These are phyloP conservation scores for mouse (Mus musculus) DNA, from an alignment of 2,113 vertebrate genomes.

Conservation along the genomic window DNA sequence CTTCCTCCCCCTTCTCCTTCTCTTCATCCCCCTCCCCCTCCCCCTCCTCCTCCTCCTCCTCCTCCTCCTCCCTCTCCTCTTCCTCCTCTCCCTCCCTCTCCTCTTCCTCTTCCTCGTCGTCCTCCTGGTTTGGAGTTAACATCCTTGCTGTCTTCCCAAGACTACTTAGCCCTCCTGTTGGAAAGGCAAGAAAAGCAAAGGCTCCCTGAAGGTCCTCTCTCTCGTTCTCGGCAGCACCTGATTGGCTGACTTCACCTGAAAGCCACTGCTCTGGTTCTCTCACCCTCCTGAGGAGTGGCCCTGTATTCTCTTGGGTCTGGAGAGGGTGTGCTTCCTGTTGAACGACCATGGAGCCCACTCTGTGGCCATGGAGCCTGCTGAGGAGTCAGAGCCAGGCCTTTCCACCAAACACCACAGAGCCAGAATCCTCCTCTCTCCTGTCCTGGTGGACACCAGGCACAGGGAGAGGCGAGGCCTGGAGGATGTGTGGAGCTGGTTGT, in stretches of 20 bases:
- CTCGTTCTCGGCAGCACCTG: neutral
- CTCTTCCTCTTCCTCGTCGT: neutral
- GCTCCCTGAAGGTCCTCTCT: neutral
- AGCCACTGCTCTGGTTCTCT: neutral
- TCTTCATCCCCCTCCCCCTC: no score
- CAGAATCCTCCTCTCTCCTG: neutral
- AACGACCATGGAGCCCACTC: neutral
- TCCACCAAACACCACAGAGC: neutral
- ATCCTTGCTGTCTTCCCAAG: neutral
- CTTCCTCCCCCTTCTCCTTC: no score
- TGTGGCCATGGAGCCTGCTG: neutral
- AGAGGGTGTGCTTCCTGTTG: neutral
- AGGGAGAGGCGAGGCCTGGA: fast-evolving
- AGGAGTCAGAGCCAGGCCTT: neutral
- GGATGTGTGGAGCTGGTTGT: neutral
- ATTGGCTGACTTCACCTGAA: no score
- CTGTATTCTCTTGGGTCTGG: neutral
- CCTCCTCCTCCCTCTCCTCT: neutral
- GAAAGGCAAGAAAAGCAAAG: conserved; percentile 4
- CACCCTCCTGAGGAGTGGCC: neutral
- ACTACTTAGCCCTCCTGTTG: neutral
- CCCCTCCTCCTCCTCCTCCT: no score
- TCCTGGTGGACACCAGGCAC: neutral
- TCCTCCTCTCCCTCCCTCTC: no score
- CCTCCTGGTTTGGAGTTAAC: neutral